Evolutionary conservation across 2,113 vertebrate genomes (phyloP), one percentile per base, ranked within the genome.

Genomic region (Platysteira castanea): DNA sequence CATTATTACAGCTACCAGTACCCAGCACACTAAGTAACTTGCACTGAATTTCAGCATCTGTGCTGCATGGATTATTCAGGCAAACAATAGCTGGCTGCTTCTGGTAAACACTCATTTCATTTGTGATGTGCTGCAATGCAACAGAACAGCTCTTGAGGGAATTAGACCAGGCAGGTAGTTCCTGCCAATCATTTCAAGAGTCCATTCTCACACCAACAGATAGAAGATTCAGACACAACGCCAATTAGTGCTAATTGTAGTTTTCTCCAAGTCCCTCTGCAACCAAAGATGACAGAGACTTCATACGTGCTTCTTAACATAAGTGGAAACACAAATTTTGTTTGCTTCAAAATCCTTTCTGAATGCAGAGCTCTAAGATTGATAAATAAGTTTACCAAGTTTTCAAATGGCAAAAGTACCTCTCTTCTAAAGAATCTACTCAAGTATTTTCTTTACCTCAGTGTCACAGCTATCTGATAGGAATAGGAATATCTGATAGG

Each of bases 241-340:
- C 60, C 63, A 89, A 73, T 89, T 91, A 84, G 74, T 39, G 57
- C 73, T 97, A 96, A 96, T 64, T 95, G 82, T 61, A 91, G 64
- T 68, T 88, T 76, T 68, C 91, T 56, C 69, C 54, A 92, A 92
- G 63, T 71, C 81, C 94, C 30, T 87, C 69, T 19, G 87, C 75
- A 82, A 42, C 69, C 52, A 68, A 73, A 75, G 73, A 96, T 87
- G 92, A 93, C 95, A 94, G 76, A 73, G 79, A 44, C 79, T 86
- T 96, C 88, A 86, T 69, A 86, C 8, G 5, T 56, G 68, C 79
- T 76, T 95, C 90, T 90, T 92, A 63, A 88, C 31, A 0, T 23
- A 93, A 96, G 92, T 64, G 80, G 88, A 65, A 93, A 87, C 30
- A 42, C 19, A 87, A 68, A 93, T 93, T 96, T 61, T 54, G 41